Evolutionary conservation across 1,140 invertebrate genomes (phyloP).

Genomic region (Drosophila subobscura): DNA sequence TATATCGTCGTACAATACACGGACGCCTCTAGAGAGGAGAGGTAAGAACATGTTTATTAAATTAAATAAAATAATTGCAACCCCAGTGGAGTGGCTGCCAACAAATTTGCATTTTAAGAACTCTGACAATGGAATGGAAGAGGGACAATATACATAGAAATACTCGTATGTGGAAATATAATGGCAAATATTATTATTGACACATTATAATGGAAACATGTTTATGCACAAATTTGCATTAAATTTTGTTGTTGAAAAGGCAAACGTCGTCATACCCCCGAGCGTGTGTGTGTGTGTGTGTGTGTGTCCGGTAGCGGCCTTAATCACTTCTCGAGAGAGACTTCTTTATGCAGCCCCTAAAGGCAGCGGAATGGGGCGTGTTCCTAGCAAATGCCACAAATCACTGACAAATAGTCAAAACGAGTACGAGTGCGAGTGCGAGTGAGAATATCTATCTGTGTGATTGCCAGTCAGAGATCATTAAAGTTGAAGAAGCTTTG

Average conservation of each 20-base stretch:
- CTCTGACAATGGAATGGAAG: conserved; percentile 59
- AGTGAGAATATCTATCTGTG: conserved; percentile 51
- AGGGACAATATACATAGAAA: conserved; percentile 30
- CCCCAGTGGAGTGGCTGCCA: conserved; percentile 43
- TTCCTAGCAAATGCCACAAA: conserved; percentile 17
- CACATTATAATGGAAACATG: conserved; percentile 78
- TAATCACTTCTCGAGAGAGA: conserved; percentile 55
- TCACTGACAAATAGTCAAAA: conserved; percentile 74
- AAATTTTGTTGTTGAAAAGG: conserved; percentile 40
- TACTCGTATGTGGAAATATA: conserved; percentile 13
- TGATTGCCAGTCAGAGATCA: conserved; percentile 37
- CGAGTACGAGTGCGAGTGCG: conserved; percentile 62
- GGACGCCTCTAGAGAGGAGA: not conserved
- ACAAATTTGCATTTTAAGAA: conserved; percentile 57
- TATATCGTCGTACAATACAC: conserved; percentile 34
- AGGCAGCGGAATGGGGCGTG: conserved; percentile 54
- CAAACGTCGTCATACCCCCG: conserved; percentile 32
- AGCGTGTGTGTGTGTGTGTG: conserved; percentile 4
- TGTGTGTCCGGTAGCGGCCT: conserved; percentile 73
- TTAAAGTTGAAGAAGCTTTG: conserved; percentile 36
- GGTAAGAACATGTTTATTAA: conserved; percentile 72
- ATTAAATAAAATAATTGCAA: conserved; percentile 71
- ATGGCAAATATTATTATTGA: conserved; percentile 72
- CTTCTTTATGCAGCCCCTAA: conserved; percentile 13
- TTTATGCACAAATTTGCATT: conserved; percentile 73